Base-by-base conservation (phyloP, 2,888 invertebrate genomes). In the Ophion obscuratus region DNA sequence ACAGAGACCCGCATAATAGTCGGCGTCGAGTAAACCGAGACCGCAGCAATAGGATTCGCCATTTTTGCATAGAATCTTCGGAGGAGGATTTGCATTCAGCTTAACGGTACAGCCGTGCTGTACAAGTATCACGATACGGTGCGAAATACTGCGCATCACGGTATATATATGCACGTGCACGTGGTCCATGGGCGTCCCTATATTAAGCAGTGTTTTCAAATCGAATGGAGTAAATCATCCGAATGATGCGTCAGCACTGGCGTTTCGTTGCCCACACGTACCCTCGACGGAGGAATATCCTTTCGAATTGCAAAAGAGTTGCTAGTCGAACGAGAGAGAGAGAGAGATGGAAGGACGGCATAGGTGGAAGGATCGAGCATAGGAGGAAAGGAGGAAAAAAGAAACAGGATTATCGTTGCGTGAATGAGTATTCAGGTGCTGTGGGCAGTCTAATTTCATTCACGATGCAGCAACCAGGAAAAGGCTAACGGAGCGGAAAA, bases 61-160 rank as follows among this genome's bases (percentile, higher is more conserved):
- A 61, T 75, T 78, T 82, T 85, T 70, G 76, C 74, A 82, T 85
- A 66, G 75, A 79, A 81, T 70, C 78, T 75, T 79, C 68, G 78
- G 70, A 79, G 76, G 64, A 84, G 81, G 70, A 85, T 85, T 85
- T 85, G 75, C 81, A 82, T 85, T 82, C 64, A 36, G 81, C 81
- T 68, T 79, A 79, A 53, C 64, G 59, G 57, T 71, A 73, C 81
- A 62, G 24, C 61, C 36, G 44, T 11, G 74, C 68, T 62, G 68
- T 40, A 40, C 36, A 59, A 76, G 53, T 71, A 77, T 84, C 71
- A 68, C 40, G 59, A 40, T 59, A 53, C 75, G 53, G 59, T 47
- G 66, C 36, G 31, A n/a, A 20, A 64, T 59, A 20, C 36, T 44
- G 20, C 67, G 57, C 64, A 62, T 47, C 36, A 14, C 67, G n/a